Conservation (phyloP, 2,797 vertebrate genomes). For the Macroramphosus scolopax region DNA sequence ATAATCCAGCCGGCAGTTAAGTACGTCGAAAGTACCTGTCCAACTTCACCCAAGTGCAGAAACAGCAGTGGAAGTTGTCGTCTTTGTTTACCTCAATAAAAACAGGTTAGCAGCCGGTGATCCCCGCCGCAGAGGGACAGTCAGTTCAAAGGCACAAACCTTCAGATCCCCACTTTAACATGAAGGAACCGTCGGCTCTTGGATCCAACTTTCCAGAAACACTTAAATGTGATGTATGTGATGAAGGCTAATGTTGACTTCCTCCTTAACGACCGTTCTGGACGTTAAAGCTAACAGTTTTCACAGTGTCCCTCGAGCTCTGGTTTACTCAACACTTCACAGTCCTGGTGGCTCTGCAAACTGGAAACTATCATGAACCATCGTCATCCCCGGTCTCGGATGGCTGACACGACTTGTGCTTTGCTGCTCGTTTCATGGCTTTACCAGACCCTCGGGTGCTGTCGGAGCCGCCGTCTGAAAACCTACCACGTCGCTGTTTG, state of each 20-base stretch:
- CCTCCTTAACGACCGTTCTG: conserved; percentile 52
- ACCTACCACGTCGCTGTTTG: conserved; percentile 26
- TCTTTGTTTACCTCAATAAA: conserved; percentile 55
- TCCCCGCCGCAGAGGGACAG: conserved; percentile 29
- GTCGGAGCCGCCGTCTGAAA: conserved; percentile 22
- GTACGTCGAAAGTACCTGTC: conserved; percentile 17
- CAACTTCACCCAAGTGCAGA: conserved; percentile 41
- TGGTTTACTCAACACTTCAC: conserved; percentile 25
- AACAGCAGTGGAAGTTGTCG: conserved; percentile 47
- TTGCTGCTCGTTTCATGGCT: conserved; percentile 34
- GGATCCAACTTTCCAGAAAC: conserved; percentile 63
- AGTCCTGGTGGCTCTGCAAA: conserved; percentile 31
- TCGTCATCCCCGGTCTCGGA: conserved; percentile 31
- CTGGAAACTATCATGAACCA: conserved; percentile 44
- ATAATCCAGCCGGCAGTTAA: conserved; percentile 31
- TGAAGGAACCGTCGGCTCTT: conserved; percentile 22
- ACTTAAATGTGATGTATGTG: conserved; percentile 62
- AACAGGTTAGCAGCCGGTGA: conserved; percentile 42
- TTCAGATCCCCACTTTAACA: conserved; percentile 47
- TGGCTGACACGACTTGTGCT: conserved; percentile 7
- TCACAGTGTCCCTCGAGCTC: conserved; percentile 47
- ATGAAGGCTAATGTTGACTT: conserved; percentile 52
- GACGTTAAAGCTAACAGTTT: conserved; percentile 65
- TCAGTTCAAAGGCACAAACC: conserved; percentile 45
- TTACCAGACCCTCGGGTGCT: conserved; percentile 40